phyloP scores from a whole-genome alignment of 2,797 vertebrate species.

The Pitangus sulphuratus region DNA sequence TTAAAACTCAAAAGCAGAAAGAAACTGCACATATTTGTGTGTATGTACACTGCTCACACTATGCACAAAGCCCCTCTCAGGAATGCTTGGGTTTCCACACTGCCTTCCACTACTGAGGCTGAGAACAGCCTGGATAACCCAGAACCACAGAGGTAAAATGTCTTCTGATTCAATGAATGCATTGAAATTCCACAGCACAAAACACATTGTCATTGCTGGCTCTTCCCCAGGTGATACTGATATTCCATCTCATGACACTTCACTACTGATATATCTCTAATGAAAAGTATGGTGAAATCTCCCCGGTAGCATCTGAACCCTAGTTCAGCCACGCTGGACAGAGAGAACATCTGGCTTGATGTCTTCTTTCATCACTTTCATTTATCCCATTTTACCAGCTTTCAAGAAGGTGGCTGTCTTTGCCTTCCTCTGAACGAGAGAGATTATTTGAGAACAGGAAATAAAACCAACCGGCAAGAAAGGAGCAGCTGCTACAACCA shows the following conservation, averaged over 20 bases:
- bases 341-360: neutral
- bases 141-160: neutral
- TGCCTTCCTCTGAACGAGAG: neutral
- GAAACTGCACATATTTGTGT: neutral
- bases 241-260: neutral
- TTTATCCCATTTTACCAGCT: neutral
- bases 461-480: constrained; percentile 14
- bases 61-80: neutral
- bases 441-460: neutral
- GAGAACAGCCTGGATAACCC: neutral
- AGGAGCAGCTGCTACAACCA: constrained; percentile 30
- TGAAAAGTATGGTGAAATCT: neutral
- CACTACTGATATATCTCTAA: neutral
- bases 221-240: neutral
- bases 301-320: neutral
- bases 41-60: too few species aligned
- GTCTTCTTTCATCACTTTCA: constrained; percentile 19
- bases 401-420: constrained; percentile 23
- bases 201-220: neutral
- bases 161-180: neutral
- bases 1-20: neutral
- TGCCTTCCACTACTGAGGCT: accelerated
- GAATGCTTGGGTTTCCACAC: neutral
- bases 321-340: neutral
- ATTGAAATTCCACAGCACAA: neutral